Conservation (phyloP, 1,140 invertebrate species). For the Penaeus japonicus region DNA sequence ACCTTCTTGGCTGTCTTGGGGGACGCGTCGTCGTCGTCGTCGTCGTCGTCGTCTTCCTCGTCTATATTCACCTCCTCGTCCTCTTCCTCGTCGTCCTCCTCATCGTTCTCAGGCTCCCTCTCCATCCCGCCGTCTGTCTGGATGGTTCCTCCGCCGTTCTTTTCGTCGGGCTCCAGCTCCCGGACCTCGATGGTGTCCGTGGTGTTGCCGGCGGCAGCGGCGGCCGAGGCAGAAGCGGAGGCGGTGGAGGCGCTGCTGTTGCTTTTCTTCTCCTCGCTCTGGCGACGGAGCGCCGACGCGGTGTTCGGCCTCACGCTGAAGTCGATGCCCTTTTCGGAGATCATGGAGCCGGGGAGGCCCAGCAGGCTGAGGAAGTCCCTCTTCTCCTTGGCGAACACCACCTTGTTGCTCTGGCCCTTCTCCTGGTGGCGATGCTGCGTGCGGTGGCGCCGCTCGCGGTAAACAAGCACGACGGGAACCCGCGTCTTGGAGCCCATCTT, state of each 20-base stretch:
- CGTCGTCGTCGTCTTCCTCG: neutral
- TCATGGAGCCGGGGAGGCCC: slow-evolving; percentile 56
- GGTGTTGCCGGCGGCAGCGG: neutral
- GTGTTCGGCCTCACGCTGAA: slow-evolving; percentile 53
- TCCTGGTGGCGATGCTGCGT: slow-evolving; percentile 57
- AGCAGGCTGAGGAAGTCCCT: slow-evolving; percentile 52
- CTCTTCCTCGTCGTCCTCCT: neutral
- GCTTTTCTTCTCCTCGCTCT: neutral
- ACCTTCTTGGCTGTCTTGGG: slow-evolving; percentile 5
- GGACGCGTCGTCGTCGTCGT: neutral
- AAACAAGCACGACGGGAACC: slow-evolving; percentile 54
- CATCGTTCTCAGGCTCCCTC: neutral
- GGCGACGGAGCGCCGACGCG: neutral
- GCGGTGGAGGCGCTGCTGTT: neutral
- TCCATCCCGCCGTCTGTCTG: neutral
- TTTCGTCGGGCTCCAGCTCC: slow-evolving; percentile 36
- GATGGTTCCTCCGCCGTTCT: slow-evolving; percentile 27
- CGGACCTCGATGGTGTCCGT: neutral
- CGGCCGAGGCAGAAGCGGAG: neutral
- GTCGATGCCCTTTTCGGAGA: slow-evolving; percentile 52
- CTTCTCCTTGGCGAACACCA: slow-evolving; percentile 55
- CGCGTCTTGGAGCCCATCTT: slow-evolving; percentile 33
- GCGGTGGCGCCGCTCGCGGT: slow-evolving; percentile 48
- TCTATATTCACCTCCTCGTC: too few relatives aligned
- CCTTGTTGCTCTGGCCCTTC: slow-evolving; percentile 57